Percentiles rank a stretch among this genome's conserved stretches.
phyloP scores from a whole-genome alignment of 1,140 invertebrate genomes.

The Lycorma delicatula region DNA sequence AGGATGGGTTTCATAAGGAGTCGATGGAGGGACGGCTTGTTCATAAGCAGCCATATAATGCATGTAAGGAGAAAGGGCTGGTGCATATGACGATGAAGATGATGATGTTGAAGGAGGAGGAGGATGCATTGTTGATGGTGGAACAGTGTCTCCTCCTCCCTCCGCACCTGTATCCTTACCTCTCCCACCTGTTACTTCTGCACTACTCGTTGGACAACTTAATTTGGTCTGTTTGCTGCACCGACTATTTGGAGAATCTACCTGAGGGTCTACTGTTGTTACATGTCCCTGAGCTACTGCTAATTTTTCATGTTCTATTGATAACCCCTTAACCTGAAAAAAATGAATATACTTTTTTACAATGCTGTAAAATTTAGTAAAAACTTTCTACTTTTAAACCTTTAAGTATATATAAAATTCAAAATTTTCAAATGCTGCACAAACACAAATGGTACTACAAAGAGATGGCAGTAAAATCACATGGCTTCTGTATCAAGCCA shows the following conservation, averaged over 20 bases:
- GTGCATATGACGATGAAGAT: conserved; percentile 37
- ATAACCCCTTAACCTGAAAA: conserved; percentile 63
- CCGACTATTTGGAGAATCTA: conserved; percentile 28
- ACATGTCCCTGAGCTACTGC: conserved; percentile 50
- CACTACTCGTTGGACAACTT: conserved; percentile 19
- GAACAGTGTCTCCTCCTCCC: conserved; percentile 24
- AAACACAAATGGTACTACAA: too few relatives aligned
- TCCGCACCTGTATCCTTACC: conserved; percentile 5
- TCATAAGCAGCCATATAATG: conserved; percentile 27
- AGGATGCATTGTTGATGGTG: conserved; percentile 23
- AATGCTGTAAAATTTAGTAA: too few relatives aligned
- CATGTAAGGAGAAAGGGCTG: conserved; percentile 40
- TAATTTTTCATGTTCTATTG: conserved; percentile 66
- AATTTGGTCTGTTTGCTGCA: conserved; percentile 15
- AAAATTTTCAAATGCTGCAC: too few relatives aligned
- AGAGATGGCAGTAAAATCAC: too few relatives aligned
- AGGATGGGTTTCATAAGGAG: conserved; percentile 37
- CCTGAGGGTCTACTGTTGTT: conserved; percentile 16
- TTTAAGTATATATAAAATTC: too few relatives aligned
- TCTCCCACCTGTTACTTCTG: conserved; percentile 19
- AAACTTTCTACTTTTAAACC: too few relatives aligned
- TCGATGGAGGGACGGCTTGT: conserved; percentile 19
- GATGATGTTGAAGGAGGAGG: conserved; percentile 23
- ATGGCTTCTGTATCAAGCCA: too few relatives aligned
- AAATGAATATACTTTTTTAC: conserved; percentile 14